Conservation (phyloP, 2,888 invertebrate genomes). For the Synergus itoensis region DNA sequence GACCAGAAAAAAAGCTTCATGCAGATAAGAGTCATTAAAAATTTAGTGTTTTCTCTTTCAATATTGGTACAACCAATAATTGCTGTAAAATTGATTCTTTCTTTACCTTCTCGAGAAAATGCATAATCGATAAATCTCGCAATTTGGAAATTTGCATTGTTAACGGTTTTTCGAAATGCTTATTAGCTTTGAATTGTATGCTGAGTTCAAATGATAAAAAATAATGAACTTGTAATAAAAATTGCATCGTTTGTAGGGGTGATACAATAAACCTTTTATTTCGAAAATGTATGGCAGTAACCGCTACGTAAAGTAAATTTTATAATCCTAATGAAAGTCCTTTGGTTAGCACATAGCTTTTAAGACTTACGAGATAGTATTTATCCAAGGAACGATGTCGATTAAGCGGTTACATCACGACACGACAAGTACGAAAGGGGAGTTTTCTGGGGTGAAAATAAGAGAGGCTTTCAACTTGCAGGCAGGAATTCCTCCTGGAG, state of each 20-base stretch:
- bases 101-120: no score
- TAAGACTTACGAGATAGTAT: background rate
- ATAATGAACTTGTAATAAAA: no score
- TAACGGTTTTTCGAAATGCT: no score
- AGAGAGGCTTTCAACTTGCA: slow-evolving; percentile 11
- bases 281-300: background rate
- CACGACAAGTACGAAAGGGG: slow-evolving; percentile 22
- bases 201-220: no score
- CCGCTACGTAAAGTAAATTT: background rate
- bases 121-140: no score
- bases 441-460: slow-evolving; percentile 4
- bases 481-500: background rate
- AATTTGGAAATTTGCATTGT: no score
- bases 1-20: slow-evolving; percentile 29
- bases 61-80: background rate
- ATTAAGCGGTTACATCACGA: slow-evolving; percentile 9
- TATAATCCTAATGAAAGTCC: background rate
- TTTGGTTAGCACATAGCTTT: background rate
- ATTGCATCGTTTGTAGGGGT: no score
- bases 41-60: background rate
- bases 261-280: no score
- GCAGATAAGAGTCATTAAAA: background rate
- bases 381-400: background rate
- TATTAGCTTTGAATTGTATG: no score
- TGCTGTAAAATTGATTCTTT: no score